Percentiles rank a stretch among this genome's conserved stretches.
Evolutionary conservation across 2,888 invertebrate species (phyloP).

Genomic region (Eudemis profundana): DNA sequence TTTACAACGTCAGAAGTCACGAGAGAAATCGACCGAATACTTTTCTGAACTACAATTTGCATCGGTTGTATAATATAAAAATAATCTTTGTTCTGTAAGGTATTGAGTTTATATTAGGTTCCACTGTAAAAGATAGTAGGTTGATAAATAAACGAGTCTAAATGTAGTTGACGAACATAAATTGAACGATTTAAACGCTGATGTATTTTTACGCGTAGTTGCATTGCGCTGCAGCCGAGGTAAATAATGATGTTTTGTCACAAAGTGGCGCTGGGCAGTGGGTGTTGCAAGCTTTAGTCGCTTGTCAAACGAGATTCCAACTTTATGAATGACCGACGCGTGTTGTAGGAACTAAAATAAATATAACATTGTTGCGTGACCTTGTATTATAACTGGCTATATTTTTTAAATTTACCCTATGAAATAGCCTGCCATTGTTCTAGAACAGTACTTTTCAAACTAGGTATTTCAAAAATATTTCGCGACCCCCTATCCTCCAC

Average conservation of each 20-base stretch:
- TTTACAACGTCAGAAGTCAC: constrained; percentile 10
- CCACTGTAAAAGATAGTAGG: background rate
- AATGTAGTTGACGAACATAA: background rate
- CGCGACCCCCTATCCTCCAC: too few species aligned
- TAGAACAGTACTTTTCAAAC: too few species aligned
- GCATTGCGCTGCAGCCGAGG: background rate
- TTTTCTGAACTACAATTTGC: background rate
- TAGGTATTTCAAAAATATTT: too few species aligned
- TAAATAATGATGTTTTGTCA: background rate
- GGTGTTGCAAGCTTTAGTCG: background rate
- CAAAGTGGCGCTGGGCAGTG: background rate
- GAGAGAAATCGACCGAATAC: background rate
- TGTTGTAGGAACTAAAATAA: background rate
- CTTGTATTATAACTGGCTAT: background rate
- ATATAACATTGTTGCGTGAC: background rate
- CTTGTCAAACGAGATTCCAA: background rate
- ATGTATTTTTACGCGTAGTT: background rate
- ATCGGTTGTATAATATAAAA: background rate
- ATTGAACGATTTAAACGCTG: background rate
- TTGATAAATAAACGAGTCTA: background rate
- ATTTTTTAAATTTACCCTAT: too few species aligned
- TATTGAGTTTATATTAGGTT: background rate
- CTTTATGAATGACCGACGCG: background rate
- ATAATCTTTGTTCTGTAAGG: background rate
- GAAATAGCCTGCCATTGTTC: too few species aligned